Evolutionary conservation across 2,888 invertebrate genomes (phyloP), one percentile per base, ranked within the genome.

Genomic region (Cremastinae sp.): DNA sequence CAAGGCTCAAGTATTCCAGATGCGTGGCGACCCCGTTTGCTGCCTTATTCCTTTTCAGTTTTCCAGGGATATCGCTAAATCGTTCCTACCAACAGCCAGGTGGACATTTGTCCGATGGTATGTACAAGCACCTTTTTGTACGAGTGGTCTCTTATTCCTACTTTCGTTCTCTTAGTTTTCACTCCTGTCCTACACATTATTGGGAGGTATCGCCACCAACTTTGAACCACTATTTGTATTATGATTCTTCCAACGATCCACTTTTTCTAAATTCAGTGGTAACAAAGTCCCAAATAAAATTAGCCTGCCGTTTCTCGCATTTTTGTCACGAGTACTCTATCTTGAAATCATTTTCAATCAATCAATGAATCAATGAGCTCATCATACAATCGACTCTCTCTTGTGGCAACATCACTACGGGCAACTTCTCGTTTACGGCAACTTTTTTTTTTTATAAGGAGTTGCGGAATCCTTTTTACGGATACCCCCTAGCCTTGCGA

Each of bases 91-190:
- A 53, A 49, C 45, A 76, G 73, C 41, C 73, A 73, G 76, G 76
- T 76, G 73, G 69, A 73, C 73, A 73, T 69, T 76, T 76, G 69
- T 76, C 73, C 59, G 47, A 74, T 65, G 65, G 69, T n/a, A n/a
- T n/a, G 64, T 69, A 64, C 64, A 58, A 56, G 64, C 61, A 55
- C 37, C 53, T 51, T 61, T 35, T 55, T 28, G 70, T 61, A 18
- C 61, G 55, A 70, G 49, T 62, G 62, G 62, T 37, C 61, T 56
- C 59, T 65, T 28, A 28, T 5, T 28, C 28, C 28, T 28, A 2
- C 28, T 5, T 28, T 2, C 5, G 2, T 56, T 68, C 18, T 53
- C 59, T 37, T 69, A 69, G 59, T 64, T 64, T 59, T 41, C 43
- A 58, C 72, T 69, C 72, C 72, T 73, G 69, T 73, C 69, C 59